Base-by-base conservation (phyloP, 2,797 vertebrate species). In the Microctenopoma steveboyesi region DNA sequence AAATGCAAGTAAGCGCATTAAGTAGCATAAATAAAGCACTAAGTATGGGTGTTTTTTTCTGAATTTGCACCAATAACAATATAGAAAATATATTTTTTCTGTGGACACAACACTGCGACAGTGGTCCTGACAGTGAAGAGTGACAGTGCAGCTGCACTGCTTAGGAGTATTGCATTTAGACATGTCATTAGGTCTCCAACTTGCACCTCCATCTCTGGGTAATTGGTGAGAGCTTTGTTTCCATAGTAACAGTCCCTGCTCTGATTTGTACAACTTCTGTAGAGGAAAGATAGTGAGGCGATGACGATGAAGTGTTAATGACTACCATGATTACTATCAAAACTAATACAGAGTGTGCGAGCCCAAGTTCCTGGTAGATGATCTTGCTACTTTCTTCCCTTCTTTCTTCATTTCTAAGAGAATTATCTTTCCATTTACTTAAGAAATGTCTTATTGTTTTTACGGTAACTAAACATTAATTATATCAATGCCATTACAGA, bases 161-260 rank as follows among this genome's bases (percentile, higher is more conserved):
- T 43, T 46, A 65, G 58, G 39, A 86, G 71, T 62, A 51, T 66
- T 89, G 77, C 76, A 88, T 88, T 88, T 87, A 86, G 65, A 86
- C 81, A 87, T 84, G 81, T 87, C 83, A 88, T 88, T 86, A 85
- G 64, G 64, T 72, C 78, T 73, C 69, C 47, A 56, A 60, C 83
- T 86, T 79, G 82, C 81, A 89, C 79, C 69, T 82, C 75, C 48
- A 60, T 67, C 79, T 64, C 78, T 60, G 82, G 69, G 69, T 83
- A 82, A 88, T 84, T 82, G 75, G 70, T 77, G 81, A 73, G 81
- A 74, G 88, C 84, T 78, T 82, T 82, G 88, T 90, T 86, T 82
- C 89, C 78, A 91, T 86, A 77, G 86, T 46, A 86, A 89, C 84
- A 53, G 66, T 52, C 75, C 72, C 56, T 2, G 7, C 70, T 74